Evolutionary conservation across 2,888 invertebrate genomes (phyloP).

Genomic region (Timandra comae): DNA sequence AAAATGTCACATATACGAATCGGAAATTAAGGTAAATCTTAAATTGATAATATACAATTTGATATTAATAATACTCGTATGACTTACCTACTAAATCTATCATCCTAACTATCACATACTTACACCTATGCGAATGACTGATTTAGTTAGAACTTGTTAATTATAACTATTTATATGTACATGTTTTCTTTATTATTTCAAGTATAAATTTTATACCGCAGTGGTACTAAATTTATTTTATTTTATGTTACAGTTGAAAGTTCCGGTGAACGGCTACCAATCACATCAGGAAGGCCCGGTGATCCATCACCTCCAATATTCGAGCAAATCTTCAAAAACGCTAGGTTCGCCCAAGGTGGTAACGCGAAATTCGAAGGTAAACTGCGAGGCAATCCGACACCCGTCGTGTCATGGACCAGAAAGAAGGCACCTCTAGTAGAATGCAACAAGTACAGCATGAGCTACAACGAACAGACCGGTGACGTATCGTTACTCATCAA

Average conservation of each 20-base stretch:
- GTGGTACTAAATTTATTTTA: too few relatives aligned
- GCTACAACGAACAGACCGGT: constrained; percentile 93
- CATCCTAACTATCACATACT: too few relatives aligned
- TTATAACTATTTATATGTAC: constrained; percentile 2
- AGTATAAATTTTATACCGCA: too few relatives aligned
- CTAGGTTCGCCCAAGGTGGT: constrained; percentile 95
- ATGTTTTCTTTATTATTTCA: too few relatives aligned
- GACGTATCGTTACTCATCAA: constrained; percentile 93
- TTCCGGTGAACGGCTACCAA: constrained; percentile 69
- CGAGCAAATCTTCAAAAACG: constrained; percentile 96
- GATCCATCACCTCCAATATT: constrained; percentile 94
- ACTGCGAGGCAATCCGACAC: constrained; percentile 93
- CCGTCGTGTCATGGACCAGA: constrained; percentile 93
- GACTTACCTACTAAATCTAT: too few relatives aligned
- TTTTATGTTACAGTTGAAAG: constrained; percentile 79
- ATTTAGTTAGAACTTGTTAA: constrained; percentile 10
- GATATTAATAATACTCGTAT: too few relatives aligned
- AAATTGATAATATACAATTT: too few relatives aligned
- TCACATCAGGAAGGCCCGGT: constrained; percentile 75
- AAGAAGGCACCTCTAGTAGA: constrained; percentile 89
- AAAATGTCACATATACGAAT: too few relatives aligned
- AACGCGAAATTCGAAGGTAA: constrained; percentile 95
- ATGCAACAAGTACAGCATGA: constrained; percentile 92
- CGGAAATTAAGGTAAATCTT: too few relatives aligned
- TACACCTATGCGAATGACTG: too few relatives aligned